Base-by-base conservation (phyloP, 2,888 invertebrate genomes). In the Dyspetes luteomarginatus region DNA sequence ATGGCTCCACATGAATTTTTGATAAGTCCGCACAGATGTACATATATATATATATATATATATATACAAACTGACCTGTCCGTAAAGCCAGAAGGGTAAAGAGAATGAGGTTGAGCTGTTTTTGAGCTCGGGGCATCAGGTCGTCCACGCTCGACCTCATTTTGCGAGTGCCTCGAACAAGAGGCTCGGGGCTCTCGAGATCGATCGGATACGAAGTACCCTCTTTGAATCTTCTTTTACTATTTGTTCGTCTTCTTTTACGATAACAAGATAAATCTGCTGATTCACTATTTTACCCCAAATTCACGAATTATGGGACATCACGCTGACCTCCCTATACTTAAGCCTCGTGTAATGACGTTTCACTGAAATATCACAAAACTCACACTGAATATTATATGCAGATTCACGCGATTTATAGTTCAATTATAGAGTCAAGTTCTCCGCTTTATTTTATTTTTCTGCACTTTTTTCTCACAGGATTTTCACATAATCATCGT, bases 121-220 rank as follows among this genome's bases (percentile, higher is more conserved):
- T 77, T 50, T 28, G 15, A 52, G 73, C 74, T 58, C 83, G 83
- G 36, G 73, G 67, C 74, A 74, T 78, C 72, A 62, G 55, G 76
- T 68, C 55, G 75, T 69, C 71, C 67, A 56, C 43, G 82, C 62
- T 84, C 85, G 85, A 86, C 85, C 86, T 84, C 87, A 87, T 86
- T 85, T 84, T 85, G 64, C 82, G 76, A 67, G 65, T 67, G 58
- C 62, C 73, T 58, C 73, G 41, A 71, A 52, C 15, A 45, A 5
- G 50, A 41, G 55, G 65, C 72, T 81, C 77, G 64, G 56, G n/a
- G 58, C 62, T 77, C 43, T 68, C 52, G 52, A 72, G 45, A 78
- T 78, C 73, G 76, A 83, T 78, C 68, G 56, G 55, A 56, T 69
- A 41, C 62, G 43, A 41, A 60, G 68, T n/a, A n/a, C 58, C 81